Percentiles rank a stretch among this genome's conserved stretches.
Conservation (phyloP, 2,888 invertebrate genomes). For the Taenaris catops region DNA sequence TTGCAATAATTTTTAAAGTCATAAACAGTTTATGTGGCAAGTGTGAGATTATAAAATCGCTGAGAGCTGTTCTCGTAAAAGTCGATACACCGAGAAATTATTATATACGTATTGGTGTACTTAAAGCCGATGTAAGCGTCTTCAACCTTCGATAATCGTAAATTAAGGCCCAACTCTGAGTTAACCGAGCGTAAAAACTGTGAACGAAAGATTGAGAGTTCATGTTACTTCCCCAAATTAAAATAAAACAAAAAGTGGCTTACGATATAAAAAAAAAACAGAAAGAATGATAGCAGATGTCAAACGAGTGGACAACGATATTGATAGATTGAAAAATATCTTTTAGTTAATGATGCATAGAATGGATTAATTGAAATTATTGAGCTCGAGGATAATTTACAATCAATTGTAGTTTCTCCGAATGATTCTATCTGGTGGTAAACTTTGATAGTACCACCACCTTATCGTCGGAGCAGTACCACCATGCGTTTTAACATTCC, state of each 20-base stretch:
- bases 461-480: too few relatives aligned
- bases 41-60: constrained; percentile 45
- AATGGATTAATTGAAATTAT: constrained; percentile 18
- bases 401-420: constrained; percentile 4
- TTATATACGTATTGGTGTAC: constrained; percentile 36
- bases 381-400: constrained; percentile 12
- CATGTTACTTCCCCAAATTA: constrained; percentile 62
- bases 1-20: constrained; percentile 33
- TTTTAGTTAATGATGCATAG: constrained; percentile 15
- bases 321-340: constrained; percentile 31
- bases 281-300: constrained; percentile 40
- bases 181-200: constrained; percentile 74
- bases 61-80: constrained; percentile 47
- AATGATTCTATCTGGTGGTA: constrained; percentile 13
- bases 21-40: constrained; percentile 36
- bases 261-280: constrained; percentile 35
- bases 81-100: constrained; percentile 48
- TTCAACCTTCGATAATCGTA: constrained; percentile 69
- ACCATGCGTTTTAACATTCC: too few relatives aligned
- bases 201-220: constrained; percentile 66
- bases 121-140: constrained; percentile 54
- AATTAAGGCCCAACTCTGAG: constrained; percentile 58
- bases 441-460: too few relatives aligned
- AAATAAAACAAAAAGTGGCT: constrained; percentile 49
- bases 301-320: constrained; percentile 34